Conservation (phyloP, 2,888 invertebrate genomes). For the Eupsilia transversa region DNA sequence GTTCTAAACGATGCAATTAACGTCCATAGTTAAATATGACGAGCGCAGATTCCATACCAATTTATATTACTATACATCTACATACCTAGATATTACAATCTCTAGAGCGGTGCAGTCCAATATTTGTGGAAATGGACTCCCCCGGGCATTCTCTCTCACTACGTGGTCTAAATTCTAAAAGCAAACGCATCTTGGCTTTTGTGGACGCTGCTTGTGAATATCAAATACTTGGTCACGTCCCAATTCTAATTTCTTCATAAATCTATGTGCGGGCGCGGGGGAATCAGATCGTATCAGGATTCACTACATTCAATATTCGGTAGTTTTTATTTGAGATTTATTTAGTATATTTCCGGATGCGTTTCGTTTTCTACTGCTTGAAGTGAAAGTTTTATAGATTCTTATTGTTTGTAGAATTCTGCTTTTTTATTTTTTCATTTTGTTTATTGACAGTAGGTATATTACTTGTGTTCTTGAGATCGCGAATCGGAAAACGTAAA, state of each 20-base stretch:
- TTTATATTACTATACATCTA: conserved; percentile 46
- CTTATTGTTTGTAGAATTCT: neutral
- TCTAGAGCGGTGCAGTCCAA: conserved; percentile 80
- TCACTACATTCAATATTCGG: conserved; percentile 66
- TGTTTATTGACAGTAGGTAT: neutral
- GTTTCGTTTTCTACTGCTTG: conserved; percentile 31
- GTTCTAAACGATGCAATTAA: conserved; percentile 46
- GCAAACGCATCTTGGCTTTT: conserved; percentile 75
- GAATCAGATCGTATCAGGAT: conserved; percentile 65
- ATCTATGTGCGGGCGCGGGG: conserved; percentile 71
- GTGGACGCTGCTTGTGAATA: conserved; percentile 73
- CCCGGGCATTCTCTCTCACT: conserved; percentile 75
- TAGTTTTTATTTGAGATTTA: conserved; percentile 59
- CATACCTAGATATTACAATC: conserved; percentile 71
- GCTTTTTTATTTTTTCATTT: neutral
- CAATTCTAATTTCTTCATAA: conserved; percentile 80
- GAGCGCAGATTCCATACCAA: conserved; percentile 40
- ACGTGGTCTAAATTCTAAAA: conserved; percentile 80
- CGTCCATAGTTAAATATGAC: conserved; percentile 44
- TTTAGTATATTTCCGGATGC: conserved; percentile 5
- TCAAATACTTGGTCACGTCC: conserved; percentile 76
- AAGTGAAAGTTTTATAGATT: conserved; percentile 18
- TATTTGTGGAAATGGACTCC: conserved; percentile 84
- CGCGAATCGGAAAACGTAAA: too few relatives aligned
- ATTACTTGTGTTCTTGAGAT: too few relatives aligned